Conservation (phyloP, 30 jellyfish, hydroid and myxozoan genomes). For the Cassiopea andromeda region DNA sequence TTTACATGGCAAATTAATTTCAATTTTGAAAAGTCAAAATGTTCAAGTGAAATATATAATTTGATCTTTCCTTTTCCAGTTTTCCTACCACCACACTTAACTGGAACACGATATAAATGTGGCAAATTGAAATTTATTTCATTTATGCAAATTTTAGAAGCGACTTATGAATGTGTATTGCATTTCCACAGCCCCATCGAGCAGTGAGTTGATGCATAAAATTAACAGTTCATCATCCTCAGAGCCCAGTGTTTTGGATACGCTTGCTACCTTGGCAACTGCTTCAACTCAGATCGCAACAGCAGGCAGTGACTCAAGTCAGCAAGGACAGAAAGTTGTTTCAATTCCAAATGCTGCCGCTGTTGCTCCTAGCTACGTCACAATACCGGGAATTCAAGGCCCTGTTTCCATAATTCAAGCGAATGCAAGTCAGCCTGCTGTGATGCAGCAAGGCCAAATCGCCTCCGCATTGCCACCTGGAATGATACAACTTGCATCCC, state of each 20-base stretch:
- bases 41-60: no score
- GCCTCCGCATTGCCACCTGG: slow-evolving; percentile 69
- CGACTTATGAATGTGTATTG: no score
- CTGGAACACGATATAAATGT: no score
- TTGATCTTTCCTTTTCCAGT: no score
- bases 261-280: slow-evolving; percentile 86
- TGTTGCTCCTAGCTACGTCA: slow-evolving; percentile 53
- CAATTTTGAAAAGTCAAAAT: no score
- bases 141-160: no score
- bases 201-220: background rate
- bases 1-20: no score
- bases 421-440: slow-evolving; percentile 49
- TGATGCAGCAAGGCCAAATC: slow-evolving; percentile 36
- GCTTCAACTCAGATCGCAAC: slow-evolving; percentile 71
- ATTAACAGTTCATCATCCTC: background rate
- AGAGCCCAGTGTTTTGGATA: slow-evolving; percentile 76
- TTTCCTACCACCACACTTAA: no score
- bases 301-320: slow-evolving; percentile 43
- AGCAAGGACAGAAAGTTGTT: slow-evolving; percentile 23
- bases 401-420: slow-evolving; percentile 60
- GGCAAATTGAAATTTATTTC: no score
- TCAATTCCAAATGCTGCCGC: slow-evolving; percentile 30
- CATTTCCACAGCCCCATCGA: background rate
- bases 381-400: slow-evolving; percentile 70
- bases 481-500: slow-evolving; percentile 72